Evolutionary conservation across 2,888 invertebrate species (phyloP).

Genomic region (Phaonia tiefii): DNA sequence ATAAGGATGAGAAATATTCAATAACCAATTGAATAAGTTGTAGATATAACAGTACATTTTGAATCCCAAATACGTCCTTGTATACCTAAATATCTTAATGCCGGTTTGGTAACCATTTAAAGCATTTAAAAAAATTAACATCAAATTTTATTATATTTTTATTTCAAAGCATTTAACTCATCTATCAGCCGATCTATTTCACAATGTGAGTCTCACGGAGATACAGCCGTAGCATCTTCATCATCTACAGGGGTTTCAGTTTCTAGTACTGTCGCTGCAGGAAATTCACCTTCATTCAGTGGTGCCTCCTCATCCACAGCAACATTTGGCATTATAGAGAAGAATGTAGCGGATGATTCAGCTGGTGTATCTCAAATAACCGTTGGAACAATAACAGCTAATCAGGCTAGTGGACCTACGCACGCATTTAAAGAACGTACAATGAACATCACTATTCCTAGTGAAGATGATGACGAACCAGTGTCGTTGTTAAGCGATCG

Average conservation of each 20-base stretch:
- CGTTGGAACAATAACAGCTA: constrained; percentile 47
- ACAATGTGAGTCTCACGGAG: constrained; percentile 68
- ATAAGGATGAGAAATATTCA: too few relatives aligned
- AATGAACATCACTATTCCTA: constrained; percentile 76
- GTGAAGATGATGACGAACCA: constrained; percentile 78
- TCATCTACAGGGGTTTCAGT: neutral
- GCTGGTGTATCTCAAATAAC: constrained; percentile 59
- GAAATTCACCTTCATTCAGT: constrained; percentile 29
- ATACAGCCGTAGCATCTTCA: constrained; percentile 24
- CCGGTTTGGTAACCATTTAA: too few relatives aligned
- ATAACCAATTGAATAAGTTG: too few relatives aligned
- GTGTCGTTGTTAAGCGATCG: constrained; percentile 75
- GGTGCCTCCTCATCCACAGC: constrained; percentile 41
- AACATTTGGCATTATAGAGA: too few relatives aligned
- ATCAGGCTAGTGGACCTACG: constrained; percentile 62
- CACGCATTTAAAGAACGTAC: constrained; percentile 75
- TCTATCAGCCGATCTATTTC: constrained; percentile 70
- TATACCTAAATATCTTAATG: too few relatives aligned
- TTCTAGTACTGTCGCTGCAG: constrained; percentile 20
- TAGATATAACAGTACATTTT: too few relatives aligned
- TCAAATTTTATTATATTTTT: constrained; percentile 18
- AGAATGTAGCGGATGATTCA: constrained; percentile 60
- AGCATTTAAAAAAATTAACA: neutral
- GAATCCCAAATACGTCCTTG: too few relatives aligned
- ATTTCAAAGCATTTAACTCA: constrained; percentile 68